phyloP scores from a whole-genome alignment of 2,888 invertebrate species.

The Apantesis nais region DNA sequence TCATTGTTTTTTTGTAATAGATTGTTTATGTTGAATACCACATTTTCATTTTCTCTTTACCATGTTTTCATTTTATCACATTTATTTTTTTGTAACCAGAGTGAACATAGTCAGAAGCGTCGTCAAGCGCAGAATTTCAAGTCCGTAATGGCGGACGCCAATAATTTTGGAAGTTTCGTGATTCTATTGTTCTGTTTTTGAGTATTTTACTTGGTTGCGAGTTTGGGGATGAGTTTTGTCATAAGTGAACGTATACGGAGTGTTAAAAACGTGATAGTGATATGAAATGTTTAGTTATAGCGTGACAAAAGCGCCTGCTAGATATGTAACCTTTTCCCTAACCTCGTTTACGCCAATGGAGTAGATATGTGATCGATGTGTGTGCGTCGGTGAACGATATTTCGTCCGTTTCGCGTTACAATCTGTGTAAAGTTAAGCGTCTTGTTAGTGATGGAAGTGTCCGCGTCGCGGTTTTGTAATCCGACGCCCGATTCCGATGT shows the following conservation, averaged over 20 bases:
- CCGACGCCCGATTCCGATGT: conserved; percentile 85
- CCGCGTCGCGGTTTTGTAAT: conserved; percentile 83
- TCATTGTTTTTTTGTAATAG: too few relatives aligned
- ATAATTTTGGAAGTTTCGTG: conserved; percentile 85
- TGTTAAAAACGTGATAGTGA: conserved; percentile 78
- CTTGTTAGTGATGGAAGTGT: conserved; percentile 85
- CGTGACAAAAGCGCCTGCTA: conserved; percentile 85
- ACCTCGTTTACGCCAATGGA: conserved; percentile 92
- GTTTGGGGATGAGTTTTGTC: conserved; percentile 74
- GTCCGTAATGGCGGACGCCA: conserved; percentile 86
- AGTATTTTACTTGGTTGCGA: conserved; percentile 67
- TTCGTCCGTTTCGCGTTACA: conserved; percentile 83
- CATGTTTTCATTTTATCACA: conserved; percentile 52
- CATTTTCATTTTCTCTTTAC: too few relatives aligned
- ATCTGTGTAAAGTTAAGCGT: conserved; percentile 75
- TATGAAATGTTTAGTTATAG: conserved; percentile 81
- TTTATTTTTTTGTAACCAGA: conserved; percentile 74
- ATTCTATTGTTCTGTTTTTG: conserved; percentile 83
- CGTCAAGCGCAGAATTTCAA: conserved; percentile 82
- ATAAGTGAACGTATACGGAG: conserved; percentile 69
- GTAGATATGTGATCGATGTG: conserved; percentile 91
- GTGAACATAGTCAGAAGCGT: conserved; percentile 85
- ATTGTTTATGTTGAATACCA: conserved; percentile 27
- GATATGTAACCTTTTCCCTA: conserved; percentile 90
- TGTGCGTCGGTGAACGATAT: conserved; percentile 89